Evolutionary conservation across 2,797 vertebrate species (phyloP), one percentile per base, ranked within the genome.

Genomic region (Neosilurus mollespiculum): DNA sequence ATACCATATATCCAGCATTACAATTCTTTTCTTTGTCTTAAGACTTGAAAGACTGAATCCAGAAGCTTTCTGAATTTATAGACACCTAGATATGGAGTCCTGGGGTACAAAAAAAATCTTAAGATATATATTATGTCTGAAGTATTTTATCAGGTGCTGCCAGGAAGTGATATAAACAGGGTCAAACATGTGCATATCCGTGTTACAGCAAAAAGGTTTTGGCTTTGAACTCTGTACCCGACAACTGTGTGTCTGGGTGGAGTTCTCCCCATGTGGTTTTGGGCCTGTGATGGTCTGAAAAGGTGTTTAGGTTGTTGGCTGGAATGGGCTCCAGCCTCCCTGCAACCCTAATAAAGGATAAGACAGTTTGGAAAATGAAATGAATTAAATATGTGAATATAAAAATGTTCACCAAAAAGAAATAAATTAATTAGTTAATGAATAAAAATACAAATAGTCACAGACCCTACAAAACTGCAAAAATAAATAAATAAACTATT

Each of bases 391-490:
- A 56, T 58, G 26, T 58, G 16, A 75, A 72, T 54, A 24, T 72
- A 54, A 72, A 72, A 72, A 53, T 73, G 24, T 56, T 54, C 51
- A 24, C 30, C n/a, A n/a, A n/a, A 75, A 30, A 54, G 54, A 56
- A 73, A 73, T 56, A 10, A 20, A 22, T 30, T 2, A 30, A 30
- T 30, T 30, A 30, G 2, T 30, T 3, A 43, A 43, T 5, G 1
- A 43, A 43, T 5, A 43, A 30, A 16, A 58, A 16, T 26, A 1
- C 51, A 3, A 9, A 73, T 54, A 56, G 7, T 9, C 0, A 51
- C 8, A 24, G 2, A 11, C 43, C 14, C 26, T 54, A n/a, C 53
- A 54, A 51, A 53, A 72, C 49, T 71, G 49, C 18, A 16, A 12
- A 71, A 51, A 24, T 30, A 43, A 43, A 43, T 43, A 43, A 43